These are phyloP conservation scores for Drosophila rufa DNA, from an alignment of 1,140 invertebrate genomes.

Conservation along the genomic window DNA sequence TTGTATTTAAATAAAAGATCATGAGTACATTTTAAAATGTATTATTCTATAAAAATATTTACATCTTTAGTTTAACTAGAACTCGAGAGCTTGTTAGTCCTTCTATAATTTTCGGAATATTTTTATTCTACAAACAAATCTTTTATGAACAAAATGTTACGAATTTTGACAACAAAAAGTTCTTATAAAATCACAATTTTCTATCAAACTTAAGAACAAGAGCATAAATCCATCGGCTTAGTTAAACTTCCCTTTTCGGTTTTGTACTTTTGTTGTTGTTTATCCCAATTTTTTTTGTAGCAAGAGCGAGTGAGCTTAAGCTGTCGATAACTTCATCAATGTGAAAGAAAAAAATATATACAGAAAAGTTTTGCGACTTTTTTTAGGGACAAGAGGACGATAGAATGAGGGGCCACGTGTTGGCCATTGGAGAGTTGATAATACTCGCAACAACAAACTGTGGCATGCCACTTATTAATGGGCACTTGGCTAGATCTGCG, in stretches of 20 bases:
- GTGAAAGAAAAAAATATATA: constrained; percentile 28
- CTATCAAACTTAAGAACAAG: neutral
- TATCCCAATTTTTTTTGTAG: constrained; percentile 24
- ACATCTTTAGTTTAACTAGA: neutral
- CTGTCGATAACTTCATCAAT: constrained; percentile 78
- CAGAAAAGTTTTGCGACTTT: constrained; percentile 45
- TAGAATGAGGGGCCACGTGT: constrained; percentile 44
- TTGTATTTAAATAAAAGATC: neutral
- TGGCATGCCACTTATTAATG: constrained; percentile 76
- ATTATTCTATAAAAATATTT: neutral
- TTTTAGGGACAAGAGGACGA: neutral
- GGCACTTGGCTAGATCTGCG: constrained; percentile 57
- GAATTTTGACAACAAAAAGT: too few relatives aligned
- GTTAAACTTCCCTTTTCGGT: neutral
- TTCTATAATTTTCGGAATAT: too few relatives aligned
- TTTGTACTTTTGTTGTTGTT: constrained; percentile 19
- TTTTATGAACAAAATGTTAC: too few relatives aligned
- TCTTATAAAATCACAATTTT: neutral
- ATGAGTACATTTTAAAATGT: too few relatives aligned
- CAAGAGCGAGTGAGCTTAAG: constrained; percentile 54
- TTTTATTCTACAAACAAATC: too few relatives aligned
- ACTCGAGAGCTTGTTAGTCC: too few relatives aligned
- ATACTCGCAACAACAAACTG: constrained; percentile 39
- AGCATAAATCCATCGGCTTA: neutral
- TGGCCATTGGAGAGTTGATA: constrained; percentile 69